Percentiles rank a stretch among this genome's conserved stretches.
phyloP scores from a whole-genome alignment of 2,113 vertebrate species.

The Gadus macrocephalus region DNA sequence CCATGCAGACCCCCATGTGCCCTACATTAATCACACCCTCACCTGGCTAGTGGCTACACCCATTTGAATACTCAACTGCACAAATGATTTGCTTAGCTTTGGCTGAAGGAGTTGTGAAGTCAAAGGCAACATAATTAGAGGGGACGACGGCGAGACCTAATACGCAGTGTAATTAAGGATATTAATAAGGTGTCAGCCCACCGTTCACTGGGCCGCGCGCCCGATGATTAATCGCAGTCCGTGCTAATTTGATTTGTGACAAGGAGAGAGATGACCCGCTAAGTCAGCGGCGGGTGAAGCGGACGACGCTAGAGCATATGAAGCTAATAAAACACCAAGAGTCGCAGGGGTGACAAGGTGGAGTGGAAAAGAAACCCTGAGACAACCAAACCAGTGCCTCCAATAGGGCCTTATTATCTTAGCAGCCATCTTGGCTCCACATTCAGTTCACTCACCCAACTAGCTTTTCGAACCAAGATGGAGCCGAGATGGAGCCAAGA shows the following conservation, averaged over 20 bases:
- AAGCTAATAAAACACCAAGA: slow-evolving; percentile 76
- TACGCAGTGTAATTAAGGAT: slow-evolving; percentile 79
- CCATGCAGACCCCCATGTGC: slow-evolving; percentile 5
- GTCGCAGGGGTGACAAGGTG: neutral
- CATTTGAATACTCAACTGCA: slow-evolving; percentile 56
- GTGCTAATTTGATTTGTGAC: slow-evolving; percentile 78
- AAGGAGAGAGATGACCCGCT: slow-evolving; percentile 69
- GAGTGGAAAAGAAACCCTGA: neutral
- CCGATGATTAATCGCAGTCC: slow-evolving; percentile 75
- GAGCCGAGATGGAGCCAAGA: no score
- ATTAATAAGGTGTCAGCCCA: slow-evolving; percentile 77
- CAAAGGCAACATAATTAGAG: slow-evolving; percentile 72
- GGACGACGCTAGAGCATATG: slow-evolving; percentile 58
- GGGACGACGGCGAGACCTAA: slow-evolving; percentile 70
- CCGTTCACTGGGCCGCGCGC: slow-evolving; percentile 57
- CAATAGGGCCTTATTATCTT: no score
- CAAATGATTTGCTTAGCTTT: slow-evolving; percentile 69
- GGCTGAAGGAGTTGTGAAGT: slow-evolving; percentile 67
- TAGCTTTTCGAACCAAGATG: no score
- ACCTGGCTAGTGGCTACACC: slow-evolving; percentile 25
- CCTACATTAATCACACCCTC: slow-evolving; percentile 52
- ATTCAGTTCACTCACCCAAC: no score
- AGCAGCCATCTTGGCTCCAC: no score
- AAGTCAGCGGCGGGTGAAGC: slow-evolving; percentile 63
- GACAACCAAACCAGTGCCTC: no score